Evolutionary conservation across 2,113 vertebrate species (phyloP).

Genomic region (Pluvianellus socialis): DNA sequence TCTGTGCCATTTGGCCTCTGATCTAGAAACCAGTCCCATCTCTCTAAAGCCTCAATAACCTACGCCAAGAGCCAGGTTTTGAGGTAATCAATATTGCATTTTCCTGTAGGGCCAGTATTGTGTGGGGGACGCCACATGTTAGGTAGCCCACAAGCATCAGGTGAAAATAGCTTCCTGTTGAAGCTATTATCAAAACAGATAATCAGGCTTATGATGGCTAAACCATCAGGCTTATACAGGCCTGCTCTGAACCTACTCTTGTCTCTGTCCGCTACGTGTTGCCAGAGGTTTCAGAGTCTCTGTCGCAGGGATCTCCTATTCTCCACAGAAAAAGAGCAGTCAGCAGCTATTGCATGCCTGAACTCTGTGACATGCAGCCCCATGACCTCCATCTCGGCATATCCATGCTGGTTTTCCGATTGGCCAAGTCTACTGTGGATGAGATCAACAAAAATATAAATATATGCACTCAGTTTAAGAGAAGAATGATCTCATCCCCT

Average conservation of each 20-base stretch:
- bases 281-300: constrained; percentile 30
- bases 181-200: not conserved
- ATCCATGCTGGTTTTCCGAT: not conserved
- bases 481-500: not conserved
- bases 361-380: not conserved
- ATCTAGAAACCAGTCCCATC: not conserved
- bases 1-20: not conserved
- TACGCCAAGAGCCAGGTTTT: not conserved
- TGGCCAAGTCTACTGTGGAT: not conserved
- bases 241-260: not conserved
- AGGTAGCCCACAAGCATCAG: not conserved
- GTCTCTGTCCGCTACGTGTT: not conserved
- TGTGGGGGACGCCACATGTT: not conserved
- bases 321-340: not conserved
- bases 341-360: not conserved
- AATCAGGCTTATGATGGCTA: not conserved
- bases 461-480: not conserved
- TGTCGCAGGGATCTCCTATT: not conserved
- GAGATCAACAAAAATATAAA: constrained; percentile 33
- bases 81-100: not conserved
- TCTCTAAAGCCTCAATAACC: not conserved
- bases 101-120: not conserved
- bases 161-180: not conserved
- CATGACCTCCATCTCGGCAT: constrained; percentile 12
- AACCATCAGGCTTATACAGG: not conserved